Evolutionary conservation across 2,797 vertebrate genomes (phyloP), one percentile per base, ranked within the genome.

Genomic region (Mus minutoides): DNA sequence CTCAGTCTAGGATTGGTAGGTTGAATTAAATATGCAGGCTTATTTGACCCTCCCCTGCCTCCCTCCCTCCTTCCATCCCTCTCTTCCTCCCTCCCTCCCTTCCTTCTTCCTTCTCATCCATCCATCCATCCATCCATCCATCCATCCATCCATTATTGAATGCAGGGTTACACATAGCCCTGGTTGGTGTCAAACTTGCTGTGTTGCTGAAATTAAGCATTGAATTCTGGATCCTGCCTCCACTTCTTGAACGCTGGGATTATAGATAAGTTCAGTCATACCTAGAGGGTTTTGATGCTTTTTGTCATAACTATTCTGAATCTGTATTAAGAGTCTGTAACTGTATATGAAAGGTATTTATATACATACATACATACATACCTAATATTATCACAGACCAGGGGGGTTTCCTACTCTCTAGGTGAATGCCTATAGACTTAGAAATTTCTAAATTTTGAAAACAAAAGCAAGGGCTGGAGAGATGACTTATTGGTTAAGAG

Each of bases 401-500:
- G 43, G 3, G 73, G 1, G 69, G 91, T 78, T 64, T 95, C 7
- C 40, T 95, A 24, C 0, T 77, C 94, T 90, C 84, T 90, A 93
- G 64, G 24, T 85, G 4, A 58, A 75, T 17, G 43, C 91, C 54
- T 96, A 40, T 43, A 31, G 60, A 92, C 62, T 94, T 94, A 92
- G 1, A 54, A 67, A 86, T 96, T 96, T 93, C 52, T 87, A 79
- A 93, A 92, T 14, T 82, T 82, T 54, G 49, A 92, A 93, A 60
- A 84, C 1, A 31, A 73, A 94, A 84, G 19, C 37, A 58, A 19
- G 37, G 58, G 12, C 62, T 69, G 6, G 60, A 85, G 62, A 86
- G 62, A 37, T 52, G 43, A 4, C 31, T 49, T n/a, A 34, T n/a
- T 67, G 60, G 11, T 49, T 67, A 52, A n/a, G 62, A 67, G 40